Base-by-base conservation (phyloP, 2,888 invertebrate genomes). In the Ennomos quercinarius region DNA sequence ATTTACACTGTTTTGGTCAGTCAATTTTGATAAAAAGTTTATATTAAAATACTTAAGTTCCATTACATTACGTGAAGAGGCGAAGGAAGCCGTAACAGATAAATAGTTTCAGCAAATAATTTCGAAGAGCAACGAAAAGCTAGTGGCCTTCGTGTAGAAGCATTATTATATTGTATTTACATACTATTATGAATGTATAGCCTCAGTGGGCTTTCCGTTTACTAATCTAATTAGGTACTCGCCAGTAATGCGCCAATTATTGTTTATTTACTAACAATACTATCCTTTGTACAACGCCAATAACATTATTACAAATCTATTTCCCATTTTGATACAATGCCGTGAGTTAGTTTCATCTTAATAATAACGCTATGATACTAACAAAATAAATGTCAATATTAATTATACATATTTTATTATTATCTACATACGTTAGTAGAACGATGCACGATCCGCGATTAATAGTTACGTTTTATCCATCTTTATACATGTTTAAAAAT, bases 171-270 rank as follows among this genome's bases (percentile, higher is more conserved):
- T 38, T 83, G 78, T 90, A 91, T 89, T 84, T 88, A 89, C 86
- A 88, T 81, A 63, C 60, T 68, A 71, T 70, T 59, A 76, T 78
- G 71, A 78, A 79, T 83, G 83, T 82, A 73, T 86, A 91, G 91
- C 91, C 91, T 91, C 91, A 72, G 73, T 57, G 84, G 91, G 89
- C 90, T 85, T 78, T 78, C 80, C 83, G 86, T 84, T 86, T 82
- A 83, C 89, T 92, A 91, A 78, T 81, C 91, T 92, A 92, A 90
- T 92, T 89, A 92, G 92, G 92, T 92, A 92, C 92, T 91, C 91
- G 90, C 91, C 91, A 92, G 92, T 91, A 92, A 92, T 92, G 92
- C 92, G 92, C 91, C 91, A 91, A 92, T 90, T 90, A 84, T 87
- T 83, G 83, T 86, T 84, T 89, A 89, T 80, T 84, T 78, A 80